These are phyloP conservation scores for Heteractis magnifica DNA, from an alignment of 92 coral and sea anemone genomes.

Conservation along the genomic window DNA sequence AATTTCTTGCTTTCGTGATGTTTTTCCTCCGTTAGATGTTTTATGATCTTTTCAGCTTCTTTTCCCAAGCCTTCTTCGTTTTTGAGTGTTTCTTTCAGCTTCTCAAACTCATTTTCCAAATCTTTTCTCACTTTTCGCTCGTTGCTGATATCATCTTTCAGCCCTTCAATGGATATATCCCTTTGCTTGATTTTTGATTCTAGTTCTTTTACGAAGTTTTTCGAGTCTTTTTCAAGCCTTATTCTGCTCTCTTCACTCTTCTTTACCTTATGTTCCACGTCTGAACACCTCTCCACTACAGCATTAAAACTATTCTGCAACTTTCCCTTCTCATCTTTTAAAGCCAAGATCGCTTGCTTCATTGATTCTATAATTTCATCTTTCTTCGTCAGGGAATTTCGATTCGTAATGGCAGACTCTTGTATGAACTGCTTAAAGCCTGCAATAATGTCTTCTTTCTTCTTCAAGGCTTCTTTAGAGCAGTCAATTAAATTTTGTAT, in stretches of 20 bases:
- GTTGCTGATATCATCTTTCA: not conserved
- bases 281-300: constrained; percentile 16
- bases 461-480: constrained; percentile 48
- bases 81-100: not conserved
- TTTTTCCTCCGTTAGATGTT: constrained; percentile 23
- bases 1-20: not conserved
- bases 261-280: constrained; percentile 10
- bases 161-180: not conserved
- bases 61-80: constrained; percentile 15
- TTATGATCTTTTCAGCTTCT: constrained; percentile 35
- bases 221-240: constrained; percentile 32
- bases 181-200: constrained; percentile 28
- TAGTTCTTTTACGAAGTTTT: constrained; percentile 33
- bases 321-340: constrained; percentile 20
- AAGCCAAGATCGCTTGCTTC: constrained; percentile 10
- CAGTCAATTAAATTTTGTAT: constrained; percentile 27
- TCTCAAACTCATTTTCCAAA: constrained; percentile 15
- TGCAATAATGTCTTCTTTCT: constrained; percentile 50
- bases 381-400: constrained; percentile 39
- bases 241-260: constrained; percentile 49
- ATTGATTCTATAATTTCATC: constrained; percentile 48
- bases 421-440: constrained; percentile 46
- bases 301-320: constrained; percentile 21
- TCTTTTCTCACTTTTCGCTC: constrained; percentile 2
- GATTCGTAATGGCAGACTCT: constrained; percentile 48